A percentile compares a stretch with the other conserved stretches of the same genome.
phyloP scores from a whole-genome alignment of 2,797 vertebrate species.

The Notoglanidium macrostoma region DNA sequence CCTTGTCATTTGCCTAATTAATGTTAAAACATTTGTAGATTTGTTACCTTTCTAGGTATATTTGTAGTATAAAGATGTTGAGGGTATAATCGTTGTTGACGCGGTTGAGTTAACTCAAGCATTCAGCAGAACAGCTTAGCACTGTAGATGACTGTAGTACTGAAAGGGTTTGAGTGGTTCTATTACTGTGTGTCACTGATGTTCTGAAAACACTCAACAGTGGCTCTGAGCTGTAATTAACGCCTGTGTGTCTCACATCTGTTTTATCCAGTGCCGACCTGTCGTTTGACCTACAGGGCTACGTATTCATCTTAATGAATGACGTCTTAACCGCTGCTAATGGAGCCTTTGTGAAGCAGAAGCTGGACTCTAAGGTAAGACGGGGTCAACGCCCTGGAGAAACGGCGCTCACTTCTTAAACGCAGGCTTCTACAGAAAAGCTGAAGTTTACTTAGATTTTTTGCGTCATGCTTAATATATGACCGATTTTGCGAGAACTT shows the following conservation, averaged over 20 bases:
- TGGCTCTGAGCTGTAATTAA: neutral
- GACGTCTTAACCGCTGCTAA: constrained; percentile 96
- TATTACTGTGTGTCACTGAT: neutral
- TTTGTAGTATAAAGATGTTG: too few relatives aligned
- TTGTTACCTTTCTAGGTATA: too few relatives aligned
- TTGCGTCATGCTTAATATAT: neutral
- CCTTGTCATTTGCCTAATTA: neutral
- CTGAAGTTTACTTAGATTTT: neutral
- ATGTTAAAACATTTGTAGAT: neutral
- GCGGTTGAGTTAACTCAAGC: neutral
- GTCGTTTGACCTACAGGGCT: constrained; percentile 94
- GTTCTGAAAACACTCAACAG: neutral
- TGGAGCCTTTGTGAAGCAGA: constrained; percentile 96
- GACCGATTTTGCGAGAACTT: too few relatives aligned
- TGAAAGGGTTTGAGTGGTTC: neutral
- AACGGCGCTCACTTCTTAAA: neutral
- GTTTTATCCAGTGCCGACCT: constrained; percentile 83
- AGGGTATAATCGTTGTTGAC: neutral
- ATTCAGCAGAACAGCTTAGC: neutral
- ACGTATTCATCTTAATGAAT: constrained; percentile 92
- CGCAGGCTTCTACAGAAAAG: neutral
- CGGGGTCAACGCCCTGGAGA: neutral
- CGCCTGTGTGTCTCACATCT: neutral
- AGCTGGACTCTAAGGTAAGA: constrained; percentile 95
- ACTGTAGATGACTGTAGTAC: neutral